Conservation (phyloP, 2,888 invertebrate species). For the Brenthis ino region DNA sequence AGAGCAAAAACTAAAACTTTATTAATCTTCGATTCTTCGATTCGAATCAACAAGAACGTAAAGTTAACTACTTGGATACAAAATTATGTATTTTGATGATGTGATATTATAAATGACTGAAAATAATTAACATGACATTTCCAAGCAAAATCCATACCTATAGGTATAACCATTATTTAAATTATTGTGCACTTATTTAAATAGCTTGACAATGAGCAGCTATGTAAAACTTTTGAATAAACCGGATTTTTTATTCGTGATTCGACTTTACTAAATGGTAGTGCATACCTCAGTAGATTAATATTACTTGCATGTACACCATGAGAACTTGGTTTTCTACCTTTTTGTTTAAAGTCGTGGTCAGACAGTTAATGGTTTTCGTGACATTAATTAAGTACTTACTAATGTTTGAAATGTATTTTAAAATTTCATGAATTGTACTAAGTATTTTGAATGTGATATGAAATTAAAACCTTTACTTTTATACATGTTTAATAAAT, state of each 20-base stretch:
- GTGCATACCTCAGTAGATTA: slow-evolving; percentile 45
- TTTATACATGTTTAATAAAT: too few species aligned
- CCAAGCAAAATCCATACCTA: too few species aligned
- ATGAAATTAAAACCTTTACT: too few species aligned
- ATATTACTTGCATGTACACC: slow-evolving; percentile 56
- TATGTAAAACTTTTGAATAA: slow-evolving; percentile 3
- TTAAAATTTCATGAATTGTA: not conserved
- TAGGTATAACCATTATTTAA: too few species aligned
- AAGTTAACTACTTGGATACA: not conserved
- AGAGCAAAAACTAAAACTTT: slow-evolving; percentile 39
- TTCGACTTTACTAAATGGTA: slow-evolving; percentile 29
- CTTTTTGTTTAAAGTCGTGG: slow-evolving; percentile 65
- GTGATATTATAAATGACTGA: too few species aligned
- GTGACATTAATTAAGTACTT: slow-evolving; percentile 37
- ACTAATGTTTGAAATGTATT: slow-evolving; percentile 1
- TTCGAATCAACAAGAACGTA: not conserved
- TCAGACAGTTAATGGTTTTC: slow-evolving; percentile 37
- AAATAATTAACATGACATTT: too few species aligned
- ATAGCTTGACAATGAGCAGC: not conserved
- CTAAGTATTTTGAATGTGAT: too few species aligned
- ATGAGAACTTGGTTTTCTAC: slow-evolving; percentile 59
- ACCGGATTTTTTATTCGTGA: slow-evolving; percentile 31
- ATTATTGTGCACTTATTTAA: not conserved
- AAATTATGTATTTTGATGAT: too few species aligned
- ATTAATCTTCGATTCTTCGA: too few species aligned